Conservation (phyloP, 2,797 vertebrate species). For the Potorous gilbertii region DNA sequence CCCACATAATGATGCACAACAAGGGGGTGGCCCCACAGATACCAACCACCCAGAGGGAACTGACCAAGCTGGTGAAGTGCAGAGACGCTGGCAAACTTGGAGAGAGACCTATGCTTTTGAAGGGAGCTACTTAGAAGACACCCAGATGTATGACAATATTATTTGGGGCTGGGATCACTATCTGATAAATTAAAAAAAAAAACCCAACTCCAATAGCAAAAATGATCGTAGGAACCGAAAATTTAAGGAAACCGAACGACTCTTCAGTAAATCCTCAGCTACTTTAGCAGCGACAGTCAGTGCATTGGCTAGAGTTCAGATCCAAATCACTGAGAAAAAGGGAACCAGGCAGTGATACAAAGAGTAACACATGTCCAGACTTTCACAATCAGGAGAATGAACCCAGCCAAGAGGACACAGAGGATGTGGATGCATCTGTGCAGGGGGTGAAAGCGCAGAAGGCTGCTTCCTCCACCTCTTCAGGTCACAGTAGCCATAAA, state of each 20-base stretch:
- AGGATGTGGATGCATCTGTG: constrained; percentile 94
- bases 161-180: constrained; percentile 98
- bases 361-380: constrained; percentile 97
- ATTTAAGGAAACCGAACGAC: constrained; percentile 96
- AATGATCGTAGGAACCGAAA: constrained; percentile 96
- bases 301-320: too few species aligned
- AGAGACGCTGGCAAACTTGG: constrained; percentile 96
- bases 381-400: constrained; percentile 99
- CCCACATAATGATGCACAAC: too few species aligned
- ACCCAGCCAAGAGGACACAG: constrained; percentile 95
- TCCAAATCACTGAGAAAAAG: constrained; percentile 80
- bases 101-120: constrained; percentile 98
- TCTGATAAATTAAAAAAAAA: constrained; percentile 94
- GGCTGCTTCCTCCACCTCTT: constrained; percentile 93
- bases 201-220: constrained; percentile 94
- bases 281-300: constrained; percentile 93
- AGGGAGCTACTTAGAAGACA: constrained; percentile 98
- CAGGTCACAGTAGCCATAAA: constrained; percentile 97
- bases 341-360: constrained; percentile 96
- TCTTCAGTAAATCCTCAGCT: constrained; percentile 98
- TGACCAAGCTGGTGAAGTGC: too few species aligned
- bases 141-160: constrained; percentile 99
- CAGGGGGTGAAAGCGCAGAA: constrained; percentile 98
- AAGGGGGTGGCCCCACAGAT: too few species aligned
- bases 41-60: too few species aligned